A percentile compares a stretch with the other conserved stretches of the same genome.
Evolutionary conservation across 2,113 vertebrate species (phyloP).

Genomic region (Alosa alosa): DNA sequence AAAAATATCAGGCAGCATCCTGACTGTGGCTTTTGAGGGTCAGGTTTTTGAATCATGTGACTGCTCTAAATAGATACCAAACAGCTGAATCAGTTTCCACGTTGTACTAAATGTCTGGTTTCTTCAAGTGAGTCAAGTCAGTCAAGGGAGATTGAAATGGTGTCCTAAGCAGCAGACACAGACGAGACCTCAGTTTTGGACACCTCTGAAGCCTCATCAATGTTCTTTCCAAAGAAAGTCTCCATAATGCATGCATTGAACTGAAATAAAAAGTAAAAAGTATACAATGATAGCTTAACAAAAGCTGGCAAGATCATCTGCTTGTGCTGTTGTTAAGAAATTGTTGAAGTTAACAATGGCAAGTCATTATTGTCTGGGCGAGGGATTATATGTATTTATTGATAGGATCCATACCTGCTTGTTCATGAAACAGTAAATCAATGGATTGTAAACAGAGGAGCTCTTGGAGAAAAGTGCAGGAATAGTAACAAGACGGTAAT

Average conservation of each 20-base stretch:
- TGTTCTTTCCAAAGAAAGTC: constrained; percentile 74
- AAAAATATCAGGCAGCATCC: too few relatives aligned
- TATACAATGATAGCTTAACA: neutral
- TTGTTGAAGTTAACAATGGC: too few relatives aligned
- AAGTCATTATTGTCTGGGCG: neutral
- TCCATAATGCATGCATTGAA: constrained; percentile 80
- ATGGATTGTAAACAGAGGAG: constrained; percentile 79
- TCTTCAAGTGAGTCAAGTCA: neutral
- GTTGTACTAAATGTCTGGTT: neutral
- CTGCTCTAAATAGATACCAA: neutral
- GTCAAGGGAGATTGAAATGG: neutral
- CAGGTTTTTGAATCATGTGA: too few relatives aligned
- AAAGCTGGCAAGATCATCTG: neutral
- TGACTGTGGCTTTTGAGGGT: too few relatives aligned
- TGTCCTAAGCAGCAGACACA: constrained; percentile 47
- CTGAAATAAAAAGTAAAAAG: constrained; percentile 51
- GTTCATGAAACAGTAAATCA: constrained; percentile 86
- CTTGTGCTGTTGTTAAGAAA: neutral
- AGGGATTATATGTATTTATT: too few relatives aligned
- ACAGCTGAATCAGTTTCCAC: neutral
- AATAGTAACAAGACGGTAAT: constrained; percentile 77
- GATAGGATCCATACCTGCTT: constrained; percentile 71
- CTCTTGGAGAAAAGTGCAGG: constrained; percentile 85
- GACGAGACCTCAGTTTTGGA: constrained; percentile 76
- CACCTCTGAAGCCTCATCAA: constrained; percentile 66